Evolutionary conservation across 37 sponge, comb jelly and placozoan genomes (phyloP).

Genomic region (Halichondria panicea): DNA sequence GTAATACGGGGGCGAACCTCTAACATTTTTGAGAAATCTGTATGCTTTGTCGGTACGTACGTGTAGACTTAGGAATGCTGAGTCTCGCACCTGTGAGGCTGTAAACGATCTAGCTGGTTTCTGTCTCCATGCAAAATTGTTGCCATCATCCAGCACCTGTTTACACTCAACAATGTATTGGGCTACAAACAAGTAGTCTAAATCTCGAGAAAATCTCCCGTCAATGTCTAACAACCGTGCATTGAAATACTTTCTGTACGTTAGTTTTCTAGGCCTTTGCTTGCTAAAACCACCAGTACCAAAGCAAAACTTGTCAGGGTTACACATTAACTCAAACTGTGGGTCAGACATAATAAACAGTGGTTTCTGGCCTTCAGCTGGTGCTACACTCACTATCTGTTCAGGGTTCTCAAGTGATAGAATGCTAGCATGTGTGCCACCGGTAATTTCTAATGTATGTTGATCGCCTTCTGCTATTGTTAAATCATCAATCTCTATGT

Average conservation of each 20-base stretch:
- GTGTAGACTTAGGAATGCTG: no score
- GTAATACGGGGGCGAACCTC: background rate
- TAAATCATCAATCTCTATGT: no score
- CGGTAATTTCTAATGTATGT: constrained; percentile 15
- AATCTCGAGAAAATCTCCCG: constrained; percentile 30
- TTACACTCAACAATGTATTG: constrained; percentile 33
- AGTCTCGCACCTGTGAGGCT: no score
- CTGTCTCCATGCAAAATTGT: no score
- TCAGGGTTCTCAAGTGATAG: constrained; percentile 32
- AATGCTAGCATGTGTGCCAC: constrained; percentile 14
- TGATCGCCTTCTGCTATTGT: no score
- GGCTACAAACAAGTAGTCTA: constrained; percentile 34
- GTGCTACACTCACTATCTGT: constrained; percentile 26
- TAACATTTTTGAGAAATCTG: background rate
- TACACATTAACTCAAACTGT: constrained; percentile 25
- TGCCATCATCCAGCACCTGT: constrained; percentile 21
- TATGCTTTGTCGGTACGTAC: background rate
- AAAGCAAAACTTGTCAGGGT: constrained; percentile 25
- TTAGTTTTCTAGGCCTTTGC: constrained; percentile 8
- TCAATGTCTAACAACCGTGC: constrained; percentile 21
- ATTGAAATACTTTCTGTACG: constrained; percentile 35
- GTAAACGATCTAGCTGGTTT: no score
- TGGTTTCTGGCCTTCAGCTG: constrained; percentile 21
- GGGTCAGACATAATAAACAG: constrained; percentile 21
- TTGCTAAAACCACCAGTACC: constrained; percentile 19